These are phyloP conservation scores for Zophobas atratus DNA, from an alignment of 1,140 invertebrate genomes.

Conservation along the genomic window DNA sequence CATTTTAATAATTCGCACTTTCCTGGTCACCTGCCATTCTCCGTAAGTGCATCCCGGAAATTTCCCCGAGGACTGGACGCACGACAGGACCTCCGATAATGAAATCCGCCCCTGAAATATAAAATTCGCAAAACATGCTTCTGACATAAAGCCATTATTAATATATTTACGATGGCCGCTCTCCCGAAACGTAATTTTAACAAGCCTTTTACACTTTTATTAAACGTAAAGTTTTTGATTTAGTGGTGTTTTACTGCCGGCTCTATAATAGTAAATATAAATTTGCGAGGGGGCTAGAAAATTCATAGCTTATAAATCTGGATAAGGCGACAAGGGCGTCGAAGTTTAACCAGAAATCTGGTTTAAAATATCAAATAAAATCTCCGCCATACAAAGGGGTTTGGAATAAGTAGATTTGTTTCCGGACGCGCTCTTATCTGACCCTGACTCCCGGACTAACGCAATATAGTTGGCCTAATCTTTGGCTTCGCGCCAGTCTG, in stretches of 20 bases:
- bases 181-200: neutral
- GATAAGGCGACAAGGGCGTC: neutral
- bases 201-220: constrained; percentile 5
- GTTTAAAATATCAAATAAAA: constrained; percentile 31
- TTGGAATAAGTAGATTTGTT: constrained; percentile 35
- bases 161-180: constrained; percentile 3
- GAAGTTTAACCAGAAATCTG: constrained; percentile 13
- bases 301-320: constrained; percentile 30
- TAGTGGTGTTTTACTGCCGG: constrained; percentile 5
- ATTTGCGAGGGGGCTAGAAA: constrained; percentile 5
- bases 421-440: constrained; percentile 25
- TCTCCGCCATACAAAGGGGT: neutral
- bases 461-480: constrained; percentile 28
- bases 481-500: constrained; percentile 33
- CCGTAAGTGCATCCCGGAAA: constrained; percentile 1
- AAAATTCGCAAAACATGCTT: constrained; percentile 3
- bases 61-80: constrained; percentile 22
- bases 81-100: constrained; percentile 8
- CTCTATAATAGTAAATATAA: constrained; percentile 7
- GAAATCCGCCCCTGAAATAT: constrained; percentile 1
- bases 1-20: neutral
- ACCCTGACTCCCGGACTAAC: constrained; percentile 31
- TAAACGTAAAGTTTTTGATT: constrained; percentile 29
- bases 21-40: neutral
- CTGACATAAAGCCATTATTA: constrained; percentile 13